Evolutionary conservation across 2,888 invertebrate species (phyloP).

Genomic region (Pimpla rufipes): DNA sequence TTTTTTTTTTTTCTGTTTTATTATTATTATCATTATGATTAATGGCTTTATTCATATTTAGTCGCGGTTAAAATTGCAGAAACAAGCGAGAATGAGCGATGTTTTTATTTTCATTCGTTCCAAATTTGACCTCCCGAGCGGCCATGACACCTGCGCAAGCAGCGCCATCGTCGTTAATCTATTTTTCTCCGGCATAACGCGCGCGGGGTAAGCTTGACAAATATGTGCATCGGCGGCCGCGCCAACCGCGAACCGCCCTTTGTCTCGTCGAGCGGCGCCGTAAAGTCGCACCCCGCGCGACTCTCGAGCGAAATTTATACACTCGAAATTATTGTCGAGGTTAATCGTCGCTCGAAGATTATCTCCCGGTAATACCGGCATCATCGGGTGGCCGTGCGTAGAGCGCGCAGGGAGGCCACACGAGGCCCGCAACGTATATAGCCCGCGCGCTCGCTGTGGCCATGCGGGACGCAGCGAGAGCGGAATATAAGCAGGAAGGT

Average conservation of each 20-base stretch:
- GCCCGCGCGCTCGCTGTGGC: not conserved
- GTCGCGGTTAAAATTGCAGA: too few relatives aligned
- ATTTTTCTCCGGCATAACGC: too few relatives aligned
- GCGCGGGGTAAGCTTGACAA: not conserved
- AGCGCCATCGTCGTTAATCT: too few relatives aligned
- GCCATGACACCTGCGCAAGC: too few relatives aligned
- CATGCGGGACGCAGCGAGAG: not conserved
- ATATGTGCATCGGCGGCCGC: not conserved
- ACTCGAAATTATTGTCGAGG: slow-evolving; percentile 25
- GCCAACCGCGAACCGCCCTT: not conserved
- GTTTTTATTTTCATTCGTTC: too few relatives aligned
- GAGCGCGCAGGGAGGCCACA: not conserved
- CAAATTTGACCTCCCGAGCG: too few relatives aligned
- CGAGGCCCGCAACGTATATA: not conserved
- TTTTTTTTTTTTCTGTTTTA: too few relatives aligned
- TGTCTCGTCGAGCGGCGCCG: slow-evolving; percentile 11
- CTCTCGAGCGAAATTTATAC: slow-evolving; percentile 6
- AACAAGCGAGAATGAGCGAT: too few relatives aligned
- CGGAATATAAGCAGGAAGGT: slow-evolving; percentile 18
- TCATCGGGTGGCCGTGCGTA: slow-evolving; percentile 1
- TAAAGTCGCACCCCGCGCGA: slow-evolving; percentile 11
- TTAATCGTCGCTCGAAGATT: slow-evolving; percentile 31
- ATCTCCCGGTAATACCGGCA: slow-evolving; percentile 12
- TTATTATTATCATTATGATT: too few relatives aligned
- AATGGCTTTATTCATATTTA: too few relatives aligned